phyloP scores from a whole-genome alignment of 2,888 invertebrate species.

The Troglohyphantes excavatus region DNA sequence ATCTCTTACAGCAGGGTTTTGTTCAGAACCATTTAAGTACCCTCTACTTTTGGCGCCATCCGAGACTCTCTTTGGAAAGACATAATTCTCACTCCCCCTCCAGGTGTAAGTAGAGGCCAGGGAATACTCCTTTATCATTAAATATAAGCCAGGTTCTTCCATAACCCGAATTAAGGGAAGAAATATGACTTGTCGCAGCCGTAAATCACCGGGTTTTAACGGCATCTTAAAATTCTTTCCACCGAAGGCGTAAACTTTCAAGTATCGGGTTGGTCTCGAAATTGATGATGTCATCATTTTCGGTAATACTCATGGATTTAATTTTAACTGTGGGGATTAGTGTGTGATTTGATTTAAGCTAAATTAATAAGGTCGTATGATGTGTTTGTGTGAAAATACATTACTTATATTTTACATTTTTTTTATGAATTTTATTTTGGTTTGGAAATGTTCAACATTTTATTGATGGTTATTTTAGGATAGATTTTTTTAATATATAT shows the following conservation, averaged over 20 bases:
- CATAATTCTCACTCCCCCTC: not conserved
- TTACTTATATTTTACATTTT: too few relatives aligned
- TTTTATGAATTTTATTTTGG: too few relatives aligned
- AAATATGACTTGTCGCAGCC: not conserved
- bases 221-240: not conserved
- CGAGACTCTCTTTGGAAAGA: not conserved
- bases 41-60: not conserved
- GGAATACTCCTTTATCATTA: not conserved
- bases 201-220: not conserved
- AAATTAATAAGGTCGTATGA: too few relatives aligned
- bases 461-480: too few relatives aligned
- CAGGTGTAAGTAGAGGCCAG: not conserved
- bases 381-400: too few relatives aligned
- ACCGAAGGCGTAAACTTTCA: not conserved
- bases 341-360: too few relatives aligned
- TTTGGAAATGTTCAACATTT: too few relatives aligned
- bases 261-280: not conserved
- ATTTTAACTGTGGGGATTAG: too few relatives aligned
- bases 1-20: too few relatives aligned
- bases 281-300: not conserved
- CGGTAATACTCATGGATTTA: too few relatives aligned
- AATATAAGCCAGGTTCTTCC: not conserved
- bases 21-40: not conserved
- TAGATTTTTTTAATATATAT: too few relatives aligned
- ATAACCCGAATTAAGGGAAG: not conserved